Evolutionary conservation across 2,113 vertebrate genomes (phyloP), one percentile per base, ranked within the genome.

Genomic region (Eclectus roratus): DNA sequence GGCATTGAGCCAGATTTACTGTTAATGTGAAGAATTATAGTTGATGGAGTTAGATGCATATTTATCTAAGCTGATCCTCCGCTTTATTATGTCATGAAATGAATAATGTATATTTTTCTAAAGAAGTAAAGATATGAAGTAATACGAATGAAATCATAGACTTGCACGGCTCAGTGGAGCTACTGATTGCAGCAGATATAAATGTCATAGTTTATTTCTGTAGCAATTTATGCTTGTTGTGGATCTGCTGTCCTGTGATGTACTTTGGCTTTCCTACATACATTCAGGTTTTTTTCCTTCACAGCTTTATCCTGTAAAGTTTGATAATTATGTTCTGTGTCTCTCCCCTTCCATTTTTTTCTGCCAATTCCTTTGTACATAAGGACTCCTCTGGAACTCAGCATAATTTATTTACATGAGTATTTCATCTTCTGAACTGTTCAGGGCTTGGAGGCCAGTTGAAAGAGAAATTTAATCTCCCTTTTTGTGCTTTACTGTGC

Each of bases 91-190:
- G 86, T 90, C 76, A 68, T 76, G 44, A 76, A 93, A 79, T 92
- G 80, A 96, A 96, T 95, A 88, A 97, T 90, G 91, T 88, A 50
- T 95, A 80, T 96, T 95, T 96, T 97, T 96, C 80, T 93, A 92
- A 96, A 93, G 88, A 80, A 94, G 65, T 49, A 78, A 87, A 96
- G 86, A 92, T 94, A 93, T 96, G 91, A 91, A 91, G 79, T 94
- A 94, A 94, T 94, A 80, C 66, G 80, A 88, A 91, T 95, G 94
- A 96, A 91, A 94, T 94, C 92, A 90, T 83, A 88, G 95, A 73
- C 78, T 94, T 91, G 49, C 76, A 64, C 5, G 76, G 92, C 80
- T 84, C 78, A 96, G 55, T 86, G 83, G 86, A 96, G 93, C 94
- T 97, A 90, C 96, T 92, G 94, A 96, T 96, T 95, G 68, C 92